phyloP scores from a whole-genome alignment of 1,140 invertebrate species.

The Coptotermes formosanus region DNA sequence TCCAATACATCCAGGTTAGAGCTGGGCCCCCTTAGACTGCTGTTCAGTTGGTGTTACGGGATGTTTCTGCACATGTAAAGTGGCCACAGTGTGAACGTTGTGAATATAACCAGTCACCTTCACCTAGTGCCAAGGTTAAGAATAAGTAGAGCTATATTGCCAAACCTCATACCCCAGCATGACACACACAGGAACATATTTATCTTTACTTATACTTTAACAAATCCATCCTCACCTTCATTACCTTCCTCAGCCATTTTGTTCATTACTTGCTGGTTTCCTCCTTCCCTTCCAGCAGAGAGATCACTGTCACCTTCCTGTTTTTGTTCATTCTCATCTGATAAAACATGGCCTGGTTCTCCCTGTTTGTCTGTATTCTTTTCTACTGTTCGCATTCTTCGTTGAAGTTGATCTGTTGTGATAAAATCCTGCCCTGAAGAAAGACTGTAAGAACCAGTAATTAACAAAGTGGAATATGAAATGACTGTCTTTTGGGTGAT shows the following conservation, averaged over 20 bases:
- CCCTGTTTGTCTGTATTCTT: slow-evolving; percentile 39
- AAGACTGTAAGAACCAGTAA: slow-evolving; percentile 49
- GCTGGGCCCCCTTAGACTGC: too few relatives aligned
- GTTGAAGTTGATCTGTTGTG: slow-evolving; percentile 72
- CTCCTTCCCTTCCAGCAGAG: slow-evolving; percentile 35
- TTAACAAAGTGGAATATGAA: not conserved
- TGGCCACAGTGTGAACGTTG: too few relatives aligned
- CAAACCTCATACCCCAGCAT: too few relatives aligned
- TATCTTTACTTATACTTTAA: slow-evolving; percentile 33
- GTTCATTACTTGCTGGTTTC: slow-evolving; percentile 42
- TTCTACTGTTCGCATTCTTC: slow-evolving; percentile 35
- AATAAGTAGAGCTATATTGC: too few relatives aligned
- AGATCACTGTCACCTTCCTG: slow-evolving; percentile 41
- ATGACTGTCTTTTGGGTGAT: too few relatives aligned
- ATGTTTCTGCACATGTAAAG: too few relatives aligned
- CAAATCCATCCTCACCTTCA: slow-evolving; percentile 40
- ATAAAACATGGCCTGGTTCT: slow-evolving; percentile 30
- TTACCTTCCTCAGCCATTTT: slow-evolving; percentile 40
- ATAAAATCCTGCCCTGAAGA: slow-evolving; percentile 84
- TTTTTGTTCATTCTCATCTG: not conserved
- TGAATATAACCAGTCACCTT: too few relatives aligned
- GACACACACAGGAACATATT: slow-evolving; percentile 33
- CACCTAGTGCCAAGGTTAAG: too few relatives aligned
- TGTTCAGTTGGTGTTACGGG: too few relatives aligned
- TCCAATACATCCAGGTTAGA: too few relatives aligned